Evolutionary conservation across 2,797 vertebrate species (phyloP), one percentile per base, ranked within the genome.

Genomic region (Rhadinocentrus ornatus): DNA sequence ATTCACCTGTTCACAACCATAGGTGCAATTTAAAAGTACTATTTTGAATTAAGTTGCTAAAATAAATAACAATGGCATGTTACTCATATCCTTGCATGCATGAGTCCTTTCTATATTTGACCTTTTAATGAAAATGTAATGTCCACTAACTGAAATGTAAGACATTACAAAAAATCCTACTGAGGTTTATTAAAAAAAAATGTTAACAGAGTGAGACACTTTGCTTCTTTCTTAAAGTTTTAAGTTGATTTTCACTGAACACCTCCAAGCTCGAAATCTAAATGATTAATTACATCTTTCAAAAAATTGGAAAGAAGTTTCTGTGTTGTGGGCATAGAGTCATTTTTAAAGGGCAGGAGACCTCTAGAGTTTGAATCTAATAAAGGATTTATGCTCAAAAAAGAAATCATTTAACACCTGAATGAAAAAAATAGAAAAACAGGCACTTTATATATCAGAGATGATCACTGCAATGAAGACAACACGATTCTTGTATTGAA

Each of bases 211-310:
- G 60, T 13, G n/a, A 59, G 59, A 52, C 44, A 27, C 26, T 5
- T 11, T 22, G 32, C 6, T 2, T 3, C 9, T 59, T 32, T 15
- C 48, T 58, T 69, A 11, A 83, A 73, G 63, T 83, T 81, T 75
- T 32, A 75, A 61, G 29, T 61, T 44, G 32, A 71, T 84, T 77
- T 76, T 76, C 66, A 68, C 11, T 29, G 26, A 71, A 39, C 9
- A 1, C 75, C 56, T 85, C 53, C 8, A 29, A 73, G 59, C 52
- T 56, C 62, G 86, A 55, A 55, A 54, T 68, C 26, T 85, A 44
- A 90, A 90, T 85, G 75, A 91, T 90, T 88, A 31, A 86, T 48
- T 50, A 35, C 46, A 6, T 81, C 53, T 77, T 88, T 77, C 16
- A 66, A 66, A 59, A 46, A 15, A 60, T 27, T 55, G 46, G 37